Base-by-base conservation (phyloP, 2,113 vertebrate species). In the Microtus montanus region DNA sequence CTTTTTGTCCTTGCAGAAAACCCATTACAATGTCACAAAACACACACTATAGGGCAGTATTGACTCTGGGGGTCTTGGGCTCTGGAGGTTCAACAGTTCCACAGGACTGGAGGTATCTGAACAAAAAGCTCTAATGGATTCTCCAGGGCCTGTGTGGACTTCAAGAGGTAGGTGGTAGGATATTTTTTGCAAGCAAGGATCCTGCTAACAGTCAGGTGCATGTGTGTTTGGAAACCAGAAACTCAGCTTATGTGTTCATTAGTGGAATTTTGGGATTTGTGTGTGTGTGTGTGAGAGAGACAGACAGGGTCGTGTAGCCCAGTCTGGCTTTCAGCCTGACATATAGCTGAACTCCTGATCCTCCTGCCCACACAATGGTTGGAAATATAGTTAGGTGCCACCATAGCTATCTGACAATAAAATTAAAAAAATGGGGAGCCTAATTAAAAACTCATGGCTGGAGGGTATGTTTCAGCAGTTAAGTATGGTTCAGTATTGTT, bases 131-230 rank as follows among this genome's bases (percentile, higher is more conserved):
- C n/a, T 61, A 28, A 11, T 35, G 47, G 35, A n/a, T 22, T 35
- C 7, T 54, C n/a, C 0, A 0, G 30, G 41, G 26, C 22, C 70
- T 38, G 5, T 38, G 79, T 68, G 44, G 78, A 20, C 30, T 88
- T 85, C 24, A 7, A 17, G 24, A 63, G 68, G 12, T 35, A 58
- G 35, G 24, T 91, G 35, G 66, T n/a, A 38, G 28, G 58, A 80
- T 75, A 38, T 64, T 73, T 74, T 93, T 63, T 95, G 70, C 80
- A 66, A 75, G 71, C 28, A 87, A 74, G 41, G 10, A 44, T 87
- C 52, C 15, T 17, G 33, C 22, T 77, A 49, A 41, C 24, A 73
- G 35, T 13, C 24, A 47, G 83, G 4, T 13, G 6, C 19, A 17
- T 58, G 35, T 26, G 19, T 52, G 19, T 68, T 33, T 93, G n/a